Base-by-base conservation (phyloP, 2,888 invertebrate genomes). In the Phanerotoma sp. region DNA sequence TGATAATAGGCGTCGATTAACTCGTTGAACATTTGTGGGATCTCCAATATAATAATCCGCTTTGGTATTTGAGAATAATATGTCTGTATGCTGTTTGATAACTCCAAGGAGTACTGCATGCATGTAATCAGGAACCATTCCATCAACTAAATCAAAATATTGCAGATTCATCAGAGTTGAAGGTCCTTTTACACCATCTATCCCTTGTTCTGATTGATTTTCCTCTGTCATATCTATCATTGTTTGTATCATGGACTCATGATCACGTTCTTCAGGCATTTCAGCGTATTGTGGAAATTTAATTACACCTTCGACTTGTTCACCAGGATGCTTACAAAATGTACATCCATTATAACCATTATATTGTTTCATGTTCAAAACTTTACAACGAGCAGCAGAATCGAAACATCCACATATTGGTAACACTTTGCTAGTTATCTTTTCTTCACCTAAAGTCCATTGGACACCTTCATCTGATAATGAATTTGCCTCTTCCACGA, bases 51-150 rank as follows among this genome's bases (percentile, higher is more conserved):
- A 45, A 32, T 42, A 52, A 22, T 21, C 46, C 15, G 32, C 4
- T 25, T 25, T 25, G 3, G 1, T 9, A 4, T 2, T 3, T 21
- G 40, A 32, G 9, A 38, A 16, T 40, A 16, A 41, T 22, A 41
- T 4, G 41, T 41, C 20, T 11, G 47, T 41, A 30, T 54, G 51
- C 15, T 46, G 47, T 22, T 33, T 28, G 9, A 37, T 53, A 3
- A 57, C 56, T 30, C 62, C 64, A 9, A 62, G 32, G 11, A 52
- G 47, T 37, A 55, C 30, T 15, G 45, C 42, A 41, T 62, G 62
- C 58, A 64, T 60, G 33, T 56, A 58, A 47, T 63, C 60, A 2
- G 57, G 58, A n/a, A 55, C 42, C 58, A 58, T 58, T n/a, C 60
- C 57, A 21, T 52, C 37, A 16, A 22, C 56, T 25, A 63, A 51